phyloP scores from a whole-genome alignment of 2,888 invertebrate genomes.

The Amphipoea lucens region DNA sequence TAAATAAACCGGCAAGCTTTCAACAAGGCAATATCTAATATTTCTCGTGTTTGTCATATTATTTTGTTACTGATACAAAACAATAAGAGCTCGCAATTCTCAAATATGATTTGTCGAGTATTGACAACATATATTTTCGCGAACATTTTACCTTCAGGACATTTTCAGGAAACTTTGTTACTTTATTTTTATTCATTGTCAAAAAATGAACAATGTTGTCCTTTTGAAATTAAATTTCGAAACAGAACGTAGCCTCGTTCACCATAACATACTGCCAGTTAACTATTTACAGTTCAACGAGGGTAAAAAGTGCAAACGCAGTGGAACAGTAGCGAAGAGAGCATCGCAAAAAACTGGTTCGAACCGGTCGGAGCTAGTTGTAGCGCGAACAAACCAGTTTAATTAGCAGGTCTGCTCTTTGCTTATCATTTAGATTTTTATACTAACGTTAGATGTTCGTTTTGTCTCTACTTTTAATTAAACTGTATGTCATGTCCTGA shows the following conservation, averaged over 20 bases:
- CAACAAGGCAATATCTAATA: constrained; percentile 36
- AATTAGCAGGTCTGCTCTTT: constrained; percentile 19
- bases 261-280: constrained; percentile 32
- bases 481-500: neutral
- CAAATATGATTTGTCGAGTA: constrained; percentile 45
- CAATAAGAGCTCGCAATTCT: constrained; percentile 51
- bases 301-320: constrained; percentile 33
- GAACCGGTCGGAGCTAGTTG: constrained; percentile 18
- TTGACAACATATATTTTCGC: constrained; percentile 40
- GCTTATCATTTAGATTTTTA: constrained; percentile 39
- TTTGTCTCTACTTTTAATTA: neutral
- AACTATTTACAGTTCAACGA: constrained; percentile 41
- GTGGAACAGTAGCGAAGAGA: constrained; percentile 13
- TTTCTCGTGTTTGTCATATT: constrained; percentile 29
- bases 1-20: constrained; percentile 45
- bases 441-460: neutral
- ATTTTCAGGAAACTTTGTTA: constrained; percentile 6
- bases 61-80: constrained; percentile 48
- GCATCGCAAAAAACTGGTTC: constrained; percentile 23
- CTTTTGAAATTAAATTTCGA: neutral
- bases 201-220: neutral
- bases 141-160: constrained; percentile 2
- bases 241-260: constrained; percentile 14
- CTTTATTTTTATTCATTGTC: constrained; percentile 2
- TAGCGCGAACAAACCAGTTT: constrained; percentile 29